These are phyloP conservation scores for Bradypodion pumilum DNA, from an alignment of 2,797 vertebrate genomes.

Conservation along the genomic window DNA sequence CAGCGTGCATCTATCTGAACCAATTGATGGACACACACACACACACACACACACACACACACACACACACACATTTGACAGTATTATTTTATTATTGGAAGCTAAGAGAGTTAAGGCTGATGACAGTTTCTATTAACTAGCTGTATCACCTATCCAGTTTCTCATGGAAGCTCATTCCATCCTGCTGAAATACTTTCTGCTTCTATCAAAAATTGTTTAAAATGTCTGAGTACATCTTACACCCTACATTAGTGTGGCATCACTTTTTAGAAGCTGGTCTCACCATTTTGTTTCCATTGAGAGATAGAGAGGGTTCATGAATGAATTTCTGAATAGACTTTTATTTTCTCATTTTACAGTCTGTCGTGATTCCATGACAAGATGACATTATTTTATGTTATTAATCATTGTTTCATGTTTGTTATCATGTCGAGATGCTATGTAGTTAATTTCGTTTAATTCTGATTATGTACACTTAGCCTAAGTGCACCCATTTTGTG, in stretches of 20 bases:
- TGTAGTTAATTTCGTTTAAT: too few relatives aligned
- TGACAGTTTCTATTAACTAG: neutral
- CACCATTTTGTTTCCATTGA: neutral
- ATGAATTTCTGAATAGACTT: neutral
- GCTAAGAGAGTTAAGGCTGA: neutral
- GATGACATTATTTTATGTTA: too few relatives aligned
- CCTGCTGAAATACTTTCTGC: slow-evolving; percentile 10
- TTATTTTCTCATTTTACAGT: too few relatives aligned
- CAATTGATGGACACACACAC: too few relatives aligned
- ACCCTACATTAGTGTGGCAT: neutral
- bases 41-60: neutral
- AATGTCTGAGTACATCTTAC: neutral
- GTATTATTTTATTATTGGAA: neutral
- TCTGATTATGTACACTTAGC: too few relatives aligned
- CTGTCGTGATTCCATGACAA: too few relatives aligned
- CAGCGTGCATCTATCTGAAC: neutral
- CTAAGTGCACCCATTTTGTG: too few relatives aligned
- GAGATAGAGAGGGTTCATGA: neutral
- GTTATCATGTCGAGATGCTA: too few relatives aligned
- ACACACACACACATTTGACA: too few relatives aligned
- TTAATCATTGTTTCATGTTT: too few relatives aligned
- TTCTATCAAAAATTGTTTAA: neutral
- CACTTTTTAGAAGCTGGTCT: slow-evolving; percentile 8
- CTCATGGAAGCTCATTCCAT: slow-evolving; percentile 7
- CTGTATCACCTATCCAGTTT: neutral